Base-by-base conservation (phyloP, 2,113 vertebrate species). In the Actenoides lindsayi region DNA sequence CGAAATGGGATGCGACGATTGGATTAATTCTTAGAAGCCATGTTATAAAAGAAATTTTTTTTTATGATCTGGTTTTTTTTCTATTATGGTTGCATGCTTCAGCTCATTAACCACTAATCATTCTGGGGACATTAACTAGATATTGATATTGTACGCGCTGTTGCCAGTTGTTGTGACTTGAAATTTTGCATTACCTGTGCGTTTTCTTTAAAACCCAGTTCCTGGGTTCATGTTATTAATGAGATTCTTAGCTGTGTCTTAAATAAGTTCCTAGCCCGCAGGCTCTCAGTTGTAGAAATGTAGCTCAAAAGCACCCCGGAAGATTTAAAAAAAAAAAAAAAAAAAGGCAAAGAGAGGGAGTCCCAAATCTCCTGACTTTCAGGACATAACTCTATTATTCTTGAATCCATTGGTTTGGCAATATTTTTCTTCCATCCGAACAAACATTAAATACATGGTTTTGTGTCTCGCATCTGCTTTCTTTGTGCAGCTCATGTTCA, bases 81-180 rank as follows among this genome's bases (percentile, higher is more conserved):
- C 41, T 13, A 53, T 94, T 78, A 64, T 51, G 89, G 16, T 84
- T 68, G n/a, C 0, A 4, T 50, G 42, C 12, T 84, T 73, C 88
- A 94, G 64, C 50, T 95, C 92, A 68, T 95, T 95, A 93, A 91
- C 65, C 62, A 82, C 85, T 92, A 74, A 79, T 86, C 39, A 87
- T 91, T 75, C 64, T 37, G 42, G 69, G 39, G 51, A 64, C 83
- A 87, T 91, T 93, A 89, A 31, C n/a, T 64, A 31, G 56, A 68
- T 84, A 87, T 84, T 94, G 90, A 75, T 93, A 92, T 21, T 87
- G 28, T 37, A 53, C 41, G 65, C 1, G 0, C 70, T 71, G 25
- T 17, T 89, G 60, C 31, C 16, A 41, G 53, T 89, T 91, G 73
- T 79, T 37, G 21, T 50, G 48, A 89, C 74, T 92, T 90, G 7